These are phyloP conservation scores for Ennomos erosarius DNA, from an alignment of 2,888 invertebrate species.

Conservation along the genomic window DNA sequence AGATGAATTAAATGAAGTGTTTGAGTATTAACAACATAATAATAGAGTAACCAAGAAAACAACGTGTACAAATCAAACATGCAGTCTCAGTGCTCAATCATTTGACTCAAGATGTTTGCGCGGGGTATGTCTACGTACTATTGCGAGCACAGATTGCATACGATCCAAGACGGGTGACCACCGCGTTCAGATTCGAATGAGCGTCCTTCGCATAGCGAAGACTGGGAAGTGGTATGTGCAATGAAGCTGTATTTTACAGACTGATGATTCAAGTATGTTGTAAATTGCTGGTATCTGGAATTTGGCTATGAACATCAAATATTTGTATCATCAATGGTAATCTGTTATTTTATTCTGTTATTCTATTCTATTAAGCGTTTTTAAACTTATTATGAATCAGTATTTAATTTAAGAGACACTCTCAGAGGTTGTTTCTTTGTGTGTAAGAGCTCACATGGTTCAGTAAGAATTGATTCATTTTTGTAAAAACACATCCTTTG, in stretches of 20 bases:
- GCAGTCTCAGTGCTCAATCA: constrained; percentile 70
- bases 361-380: too few species aligned
- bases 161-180: constrained; percentile 21
- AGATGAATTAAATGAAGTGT: too few species aligned
- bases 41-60: constrained; percentile 47
- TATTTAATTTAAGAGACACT: background rate
- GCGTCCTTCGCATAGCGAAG: constrained; percentile 17
- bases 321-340: too few species aligned
- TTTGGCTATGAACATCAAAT: too few species aligned
- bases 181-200: constrained; percentile 2
- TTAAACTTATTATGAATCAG: too few species aligned
- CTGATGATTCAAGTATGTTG: too few species aligned
- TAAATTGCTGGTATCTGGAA: too few species aligned
- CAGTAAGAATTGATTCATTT: too few species aligned
- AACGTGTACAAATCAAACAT: constrained; percentile 79
- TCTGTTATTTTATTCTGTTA: too few species aligned
- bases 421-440: background rate
- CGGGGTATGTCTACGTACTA: constrained; percentile 31
- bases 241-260: background rate
- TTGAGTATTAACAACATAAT: constrained; percentile 42
- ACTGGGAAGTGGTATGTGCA: background rate
- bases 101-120: constrained; percentile 80
- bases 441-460: too few species aligned
- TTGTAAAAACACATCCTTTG: too few species aligned
- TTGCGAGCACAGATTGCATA: constrained; percentile 34